Conservation (phyloP, 2,888 invertebrate species). For the Acutogordius australiensis region DNA sequence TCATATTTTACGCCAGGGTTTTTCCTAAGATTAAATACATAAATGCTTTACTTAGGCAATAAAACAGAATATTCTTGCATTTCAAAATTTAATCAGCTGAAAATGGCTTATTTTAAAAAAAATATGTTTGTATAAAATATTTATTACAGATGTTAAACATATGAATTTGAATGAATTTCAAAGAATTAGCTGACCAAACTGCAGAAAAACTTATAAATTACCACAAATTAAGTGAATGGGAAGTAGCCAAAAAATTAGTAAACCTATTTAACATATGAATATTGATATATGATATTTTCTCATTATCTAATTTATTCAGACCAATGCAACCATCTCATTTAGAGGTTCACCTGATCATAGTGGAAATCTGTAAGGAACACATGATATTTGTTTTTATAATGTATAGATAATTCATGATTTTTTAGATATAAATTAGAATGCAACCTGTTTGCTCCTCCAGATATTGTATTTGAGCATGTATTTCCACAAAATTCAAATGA, state of each 20-base stretch:
- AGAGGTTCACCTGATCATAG: neutral
- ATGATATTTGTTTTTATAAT: neutral
- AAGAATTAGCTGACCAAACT: neutral
- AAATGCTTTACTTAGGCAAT: too few species aligned
- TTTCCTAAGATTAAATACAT: too few species aligned
- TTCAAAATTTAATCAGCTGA: too few species aligned
- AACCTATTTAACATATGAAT: too few species aligned
- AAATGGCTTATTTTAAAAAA: too few species aligned
- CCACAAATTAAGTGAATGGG: neutral
- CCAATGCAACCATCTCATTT: neutral
- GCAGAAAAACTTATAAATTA: neutral
- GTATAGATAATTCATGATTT: neutral
- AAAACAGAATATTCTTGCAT: too few species aligned
- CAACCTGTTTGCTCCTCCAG: neutral
- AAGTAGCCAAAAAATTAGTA: conserved; percentile 6
- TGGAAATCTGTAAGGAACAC: neutral
- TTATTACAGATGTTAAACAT: too few species aligned
- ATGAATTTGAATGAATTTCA: neutral
- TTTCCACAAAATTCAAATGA: neutral
- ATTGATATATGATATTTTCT: too few species aligned
- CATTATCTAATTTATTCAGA: neutral
- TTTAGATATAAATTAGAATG: conserved; percentile 8
- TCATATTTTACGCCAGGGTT: neutral
- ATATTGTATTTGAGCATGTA: neutral
- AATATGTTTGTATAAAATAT: too few species aligned